These are phyloP conservation scores for Diplolepis rosae DNA, from an alignment of 2,888 invertebrate genomes.

Conservation along the genomic window DNA sequence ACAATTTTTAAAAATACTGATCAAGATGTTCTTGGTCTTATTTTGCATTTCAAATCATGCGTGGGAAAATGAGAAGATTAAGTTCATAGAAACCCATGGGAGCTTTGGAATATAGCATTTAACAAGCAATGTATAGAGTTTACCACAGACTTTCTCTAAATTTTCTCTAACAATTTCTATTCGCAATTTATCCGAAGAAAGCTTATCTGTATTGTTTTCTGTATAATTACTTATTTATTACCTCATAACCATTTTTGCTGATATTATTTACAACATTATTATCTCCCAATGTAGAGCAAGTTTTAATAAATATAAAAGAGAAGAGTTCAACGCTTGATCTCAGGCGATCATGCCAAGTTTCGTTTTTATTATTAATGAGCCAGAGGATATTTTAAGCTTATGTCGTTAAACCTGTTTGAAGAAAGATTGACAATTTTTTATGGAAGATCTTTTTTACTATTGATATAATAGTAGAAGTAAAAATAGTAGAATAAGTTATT, in stretches of 20 bases:
- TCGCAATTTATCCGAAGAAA: slow-evolving; percentile 3
- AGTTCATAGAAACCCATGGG: neutral
- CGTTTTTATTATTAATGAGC: too few relatives aligned
- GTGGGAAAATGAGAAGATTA: neutral
- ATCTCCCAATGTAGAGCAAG: neutral
- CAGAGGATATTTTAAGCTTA: too few relatives aligned
- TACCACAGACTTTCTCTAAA: slow-evolving; percentile 22
- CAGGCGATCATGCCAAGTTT: too few relatives aligned
- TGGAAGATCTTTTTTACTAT: too few relatives aligned
- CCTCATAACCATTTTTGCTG: neutral
- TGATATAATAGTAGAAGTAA: too few relatives aligned
- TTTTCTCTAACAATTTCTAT: slow-evolving; percentile 24
- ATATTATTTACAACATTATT: neutral
- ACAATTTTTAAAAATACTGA: neutral
- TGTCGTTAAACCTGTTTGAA: too few relatives aligned
- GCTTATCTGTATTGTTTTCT: neutral
- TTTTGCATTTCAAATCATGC: too few relatives aligned
- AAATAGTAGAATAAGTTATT: too few relatives aligned
- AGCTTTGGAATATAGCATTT: neutral
- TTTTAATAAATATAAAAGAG: slow-evolving; percentile 22
- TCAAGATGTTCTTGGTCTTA: too few relatives aligned
- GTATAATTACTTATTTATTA: neutral
- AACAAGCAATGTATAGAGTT: neutral
- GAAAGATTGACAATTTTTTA: too few relatives aligned
- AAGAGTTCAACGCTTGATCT: too few relatives aligned